Evolutionary conservation across 2,113 vertebrate species (phyloP), one percentile per base, ranked within the genome.

Genomic region (Leiothrix lutea): DNA sequence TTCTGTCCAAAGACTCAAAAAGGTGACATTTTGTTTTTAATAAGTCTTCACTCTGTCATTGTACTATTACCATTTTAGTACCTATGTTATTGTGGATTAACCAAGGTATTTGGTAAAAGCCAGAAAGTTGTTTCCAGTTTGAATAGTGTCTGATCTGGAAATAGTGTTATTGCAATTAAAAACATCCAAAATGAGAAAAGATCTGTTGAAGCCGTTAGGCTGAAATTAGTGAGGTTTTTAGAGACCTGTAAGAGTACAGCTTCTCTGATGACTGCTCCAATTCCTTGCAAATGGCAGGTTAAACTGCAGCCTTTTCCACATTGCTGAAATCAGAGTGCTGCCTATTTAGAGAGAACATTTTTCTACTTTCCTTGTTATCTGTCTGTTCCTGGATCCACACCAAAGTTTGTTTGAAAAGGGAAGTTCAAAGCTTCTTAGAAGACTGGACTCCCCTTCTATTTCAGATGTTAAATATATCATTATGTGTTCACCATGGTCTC

Each of bases 211-310:
- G 11, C 24, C 29, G 22, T 36, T 66, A 62, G 20, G 14, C 18
- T 92, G 23, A 80, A 77, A 80, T 17, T 25, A 42, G 13, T 2
- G 2, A 82, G 14, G 23, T 61, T 45, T 79, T 8, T 58, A 81
- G 4, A 61, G 40, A 67, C 4, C 25, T 21, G 5, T 50, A n/a
- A 12, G 51, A 73, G 14, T 7, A 11, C 8, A 48, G 1, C 0
- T 78, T 90, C 70, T 69, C 54, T 70, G 17, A 73, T 44, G 36
- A n/a, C 1, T 57, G 5, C 5, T 66, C 8, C 40, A 77, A 40
- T 90, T 83, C n/a, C 28, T 73, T 48, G 13, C 8, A 44, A 23
- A 48, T 6, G 29, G 12, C 21, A 82, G 42, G 14, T 86, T 53
- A 77, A 73, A 69, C 5, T n/a, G 8, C 16, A 72, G 22, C 23